Evolutionary conservation across 2,888 invertebrate species (phyloP), one percentile per base, ranked within the genome.

Genomic region (Amblyjoppa proteus): DNA sequence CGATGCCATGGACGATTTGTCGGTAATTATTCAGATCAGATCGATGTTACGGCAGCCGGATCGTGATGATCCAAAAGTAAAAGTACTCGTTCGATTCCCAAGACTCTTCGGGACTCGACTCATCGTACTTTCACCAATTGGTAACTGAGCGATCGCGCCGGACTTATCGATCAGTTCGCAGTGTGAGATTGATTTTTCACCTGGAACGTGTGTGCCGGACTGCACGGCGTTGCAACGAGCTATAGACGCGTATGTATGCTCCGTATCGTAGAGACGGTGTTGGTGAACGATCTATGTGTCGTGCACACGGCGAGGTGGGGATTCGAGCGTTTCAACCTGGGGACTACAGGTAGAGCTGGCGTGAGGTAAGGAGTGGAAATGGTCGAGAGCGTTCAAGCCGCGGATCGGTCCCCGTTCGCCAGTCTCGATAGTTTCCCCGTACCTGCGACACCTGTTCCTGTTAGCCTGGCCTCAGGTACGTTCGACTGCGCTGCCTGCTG

Each of bases 361-460:
- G 76, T 34, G 78, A 83, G 64, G 81, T 77, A 80, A 83, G 78
- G 76, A 78, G 58, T 28, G 58, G 41, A 69, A 68, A 66, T 66
- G 81, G 76, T 34, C n/a, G 76, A 25, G 87, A 87, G 85, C 85
- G 88, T 83, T 87, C 80, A 80, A 88, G 90, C 88, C 81, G 86
- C 83, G 88, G 85, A 88, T 86, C 88, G 88, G 88, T 87, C 75
- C 58, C 77, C 64, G 73, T 81, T 83, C 90, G 88, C 88, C 91
- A 93, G 93, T 93, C 91, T 92, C 92, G 90, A 91, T 92, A 91
- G 92, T 90, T 92, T 91, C 91, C 90, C 91, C 92, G 90, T 90
- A 91, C 90, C 89, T 91, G 91, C 88, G 90, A 87, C 88, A 88
- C 87, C 88, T 87, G 83, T 71, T 85, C 80, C 53, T 53, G 77